Evolutionary conservation across 2,888 invertebrate genomes (phyloP).

Genomic region (Diadegma fenestrale): DNA sequence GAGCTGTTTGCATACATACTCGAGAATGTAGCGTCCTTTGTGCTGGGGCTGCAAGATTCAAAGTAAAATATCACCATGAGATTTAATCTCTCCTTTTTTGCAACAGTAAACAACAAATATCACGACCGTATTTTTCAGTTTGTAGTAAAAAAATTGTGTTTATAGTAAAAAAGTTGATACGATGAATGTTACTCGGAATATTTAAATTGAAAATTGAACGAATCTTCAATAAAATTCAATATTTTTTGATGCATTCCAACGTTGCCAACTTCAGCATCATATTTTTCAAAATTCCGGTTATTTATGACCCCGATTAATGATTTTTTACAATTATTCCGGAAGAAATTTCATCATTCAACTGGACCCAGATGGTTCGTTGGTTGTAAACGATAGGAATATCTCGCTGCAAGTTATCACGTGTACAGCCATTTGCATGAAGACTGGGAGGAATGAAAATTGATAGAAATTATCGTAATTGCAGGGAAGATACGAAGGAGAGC

Average conservation of each 20-base stretch:
- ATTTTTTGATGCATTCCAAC: no score
- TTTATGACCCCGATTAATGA: no score
- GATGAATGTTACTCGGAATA: no score
- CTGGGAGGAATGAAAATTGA: conserved; percentile 16
- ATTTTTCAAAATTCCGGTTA: no score
- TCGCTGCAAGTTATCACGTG: background rate
- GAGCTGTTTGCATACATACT: conserved; percentile 95
- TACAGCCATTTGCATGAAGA: background rate
- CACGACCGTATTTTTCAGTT: background rate
- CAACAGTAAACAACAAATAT: background rate
- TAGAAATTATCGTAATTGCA: conserved; percentile 56
- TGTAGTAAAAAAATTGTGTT: background rate
- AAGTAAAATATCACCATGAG: background rate
- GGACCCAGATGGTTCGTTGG: background rate
- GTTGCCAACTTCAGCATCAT: no score
- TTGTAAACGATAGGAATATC: background rate
- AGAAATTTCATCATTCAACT: background rate
- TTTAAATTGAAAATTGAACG: no score
- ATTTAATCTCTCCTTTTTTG: background rate
- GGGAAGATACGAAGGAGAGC: conserved; percentile 12
- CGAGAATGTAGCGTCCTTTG: conserved; percentile 95
- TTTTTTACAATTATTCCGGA: background rate
- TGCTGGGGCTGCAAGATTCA: conserved; percentile 91
- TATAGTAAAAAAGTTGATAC: no score
- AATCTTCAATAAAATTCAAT: no score